Evolutionary conservation across 2,888 invertebrate species (phyloP).

Genomic region (Tipula vernalis): DNA sequence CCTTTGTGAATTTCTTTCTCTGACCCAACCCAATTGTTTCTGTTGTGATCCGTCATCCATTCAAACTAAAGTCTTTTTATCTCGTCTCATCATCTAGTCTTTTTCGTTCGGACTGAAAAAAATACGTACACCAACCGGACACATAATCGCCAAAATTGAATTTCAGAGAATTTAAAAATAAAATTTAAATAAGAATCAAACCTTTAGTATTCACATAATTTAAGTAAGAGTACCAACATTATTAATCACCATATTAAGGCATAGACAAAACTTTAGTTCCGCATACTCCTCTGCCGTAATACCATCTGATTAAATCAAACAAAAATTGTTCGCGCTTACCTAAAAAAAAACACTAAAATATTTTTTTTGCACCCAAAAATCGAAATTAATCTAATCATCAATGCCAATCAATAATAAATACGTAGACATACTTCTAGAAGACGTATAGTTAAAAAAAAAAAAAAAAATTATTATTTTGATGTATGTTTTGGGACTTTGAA

Average conservation of each 20-base stretch:
- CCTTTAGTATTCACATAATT: too few species aligned
- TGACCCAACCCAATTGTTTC: too few species aligned
- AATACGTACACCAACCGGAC: too few species aligned
- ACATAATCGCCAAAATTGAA: too few species aligned
- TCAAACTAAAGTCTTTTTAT: too few species aligned
- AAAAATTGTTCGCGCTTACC: background rate
- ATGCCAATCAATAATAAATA: background rate
- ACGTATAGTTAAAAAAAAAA: background rate
- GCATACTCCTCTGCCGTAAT: background rate
- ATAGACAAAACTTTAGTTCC: background rate
- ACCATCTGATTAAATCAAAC: background rate
- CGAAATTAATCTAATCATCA: constrained; percentile 4
- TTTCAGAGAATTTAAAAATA: too few species aligned
- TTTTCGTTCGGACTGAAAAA: too few species aligned
- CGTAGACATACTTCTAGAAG: background rate
- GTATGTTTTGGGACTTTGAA: background rate
- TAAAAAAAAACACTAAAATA: background rate
- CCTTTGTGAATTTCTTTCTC: too few species aligned
- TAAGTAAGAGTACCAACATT: background rate
- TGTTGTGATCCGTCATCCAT: too few species aligned
- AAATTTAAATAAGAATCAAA: too few species aligned
- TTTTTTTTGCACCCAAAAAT: background rate
- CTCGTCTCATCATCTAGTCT: too few species aligned
- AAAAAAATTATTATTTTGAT: background rate
- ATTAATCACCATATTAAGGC: background rate